A percentile compares a stretch with the other conserved stretches of the same genome.
Evolutionary conservation across 2,797 vertebrate species (phyloP).

Genomic region (Euphonia xanthogaster): DNA sequence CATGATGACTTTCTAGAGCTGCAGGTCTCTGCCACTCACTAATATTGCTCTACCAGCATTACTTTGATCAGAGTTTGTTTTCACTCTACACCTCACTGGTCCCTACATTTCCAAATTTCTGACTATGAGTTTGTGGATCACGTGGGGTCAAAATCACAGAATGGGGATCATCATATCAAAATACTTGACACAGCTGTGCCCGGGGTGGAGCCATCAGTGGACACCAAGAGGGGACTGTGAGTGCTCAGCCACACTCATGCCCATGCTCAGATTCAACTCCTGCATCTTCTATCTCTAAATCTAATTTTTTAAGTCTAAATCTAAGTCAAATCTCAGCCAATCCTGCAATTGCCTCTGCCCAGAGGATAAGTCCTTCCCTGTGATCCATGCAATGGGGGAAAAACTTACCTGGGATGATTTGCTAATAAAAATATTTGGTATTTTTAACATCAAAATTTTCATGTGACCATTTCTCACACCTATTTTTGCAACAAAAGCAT

Average conservation of each 20-base stretch:
- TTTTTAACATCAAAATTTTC: background rate
- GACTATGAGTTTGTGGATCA: background rate
- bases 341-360: background rate
- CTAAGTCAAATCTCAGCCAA: background rate
- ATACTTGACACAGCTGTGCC: background rate
- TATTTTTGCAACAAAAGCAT: background rate
- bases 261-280: background rate
- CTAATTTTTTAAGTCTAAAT: background rate
- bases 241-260: background rate
- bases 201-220: background rate
- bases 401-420: background rate
- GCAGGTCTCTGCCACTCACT: background rate
- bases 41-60: accelerated
- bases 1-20: background rate
- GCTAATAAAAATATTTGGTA: accelerated
- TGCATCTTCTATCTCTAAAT: background rate
- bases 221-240: background rate
- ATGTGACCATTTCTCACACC: background rate
- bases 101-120: background rate
- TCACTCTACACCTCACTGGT: background rate
- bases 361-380: background rate
- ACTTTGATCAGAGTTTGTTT: background rate
- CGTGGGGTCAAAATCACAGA: accelerated
- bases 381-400: background rate
- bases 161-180: background rate